Evolutionary conservation across 2,888 invertebrate species (phyloP), one percentile per base, ranked within the genome.

Genomic region (Drosophila helvetica): DNA sequence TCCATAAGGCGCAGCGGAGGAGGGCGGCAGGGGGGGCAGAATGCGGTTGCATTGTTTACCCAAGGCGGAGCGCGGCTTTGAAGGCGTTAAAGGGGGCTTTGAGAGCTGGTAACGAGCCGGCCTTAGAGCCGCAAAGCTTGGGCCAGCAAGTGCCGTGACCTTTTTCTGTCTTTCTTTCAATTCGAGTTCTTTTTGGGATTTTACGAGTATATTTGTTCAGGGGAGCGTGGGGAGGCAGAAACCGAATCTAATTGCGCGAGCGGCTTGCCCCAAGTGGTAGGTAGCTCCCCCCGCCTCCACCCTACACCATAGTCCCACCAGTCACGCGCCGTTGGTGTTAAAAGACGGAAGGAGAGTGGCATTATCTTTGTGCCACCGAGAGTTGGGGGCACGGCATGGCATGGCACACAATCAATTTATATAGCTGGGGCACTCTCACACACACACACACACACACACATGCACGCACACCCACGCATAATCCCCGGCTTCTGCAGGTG

Each of bases 91-190:
- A 15, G 38, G 33, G 15, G 38, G 38, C 38, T 38, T 38, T 2
- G 38, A 38, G 38, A 38, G 38, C n/a, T 38, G 47, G 68, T 79
- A 77, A 77, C 78, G 68, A 80, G 78, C 78, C 65, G 68, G 59
- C 38, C 53, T 71, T 60, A 64, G 69, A 74, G 73, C n/a, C 33
- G 33, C 15, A 86, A 86, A 69, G 74, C 78, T 79, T 62, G 66
- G 64, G 56, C 67, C 77, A 72, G 85, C 88, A 79, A 82, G 78
- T 83, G 83, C 78, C 86, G 88, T 84, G 83, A 84, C 83, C 83
- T 84, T 84, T 84, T 84, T 80, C 52, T 58, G 57, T 53, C 58
- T 38, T 38, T 38, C 38, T 81, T 79, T 74, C 77, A 85, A 85
- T 70, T 81, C 71, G 76, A 68, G 86, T 83, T 88, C 86, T 80